phyloP scores from a whole-genome alignment of 2,113 vertebrate species.

The Danio rerio region GRCz12tu NC_133181.1:45779501-45780000 shows the following conservation, averaged over 20 bases:
- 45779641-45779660: not conserved
- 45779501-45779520: conserved; percentile 89
- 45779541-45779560: conserved; percentile 66
- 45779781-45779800: too few relatives aligned
- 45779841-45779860: not conserved
- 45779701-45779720: too few relatives aligned
- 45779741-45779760: too few relatives aligned
- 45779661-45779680: not conserved
- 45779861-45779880: not conserved
- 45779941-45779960: not conserved
- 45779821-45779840: not conserved
- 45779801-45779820: too few relatives aligned
- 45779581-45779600: conserved; percentile 56
- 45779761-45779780: too few relatives aligned
- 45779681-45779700: too few relatives aligned
- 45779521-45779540: conserved; percentile 87
- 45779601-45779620: conserved; percentile 74
- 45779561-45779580: conserved; percentile 47
- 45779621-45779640: not conserved
- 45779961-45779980: not conserved
- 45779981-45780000: not conserved
- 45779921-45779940: not conserved
- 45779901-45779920: not conserved
- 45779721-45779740: too few relatives aligned
- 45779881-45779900: too few relatives aligned